A percentile compares a stretch with the other conserved stretches of the same genome.
These are phyloP conservation scores for Phasia obesa DNA, from an alignment of 2,888 invertebrate species.

Conservation along the genomic window DNA sequence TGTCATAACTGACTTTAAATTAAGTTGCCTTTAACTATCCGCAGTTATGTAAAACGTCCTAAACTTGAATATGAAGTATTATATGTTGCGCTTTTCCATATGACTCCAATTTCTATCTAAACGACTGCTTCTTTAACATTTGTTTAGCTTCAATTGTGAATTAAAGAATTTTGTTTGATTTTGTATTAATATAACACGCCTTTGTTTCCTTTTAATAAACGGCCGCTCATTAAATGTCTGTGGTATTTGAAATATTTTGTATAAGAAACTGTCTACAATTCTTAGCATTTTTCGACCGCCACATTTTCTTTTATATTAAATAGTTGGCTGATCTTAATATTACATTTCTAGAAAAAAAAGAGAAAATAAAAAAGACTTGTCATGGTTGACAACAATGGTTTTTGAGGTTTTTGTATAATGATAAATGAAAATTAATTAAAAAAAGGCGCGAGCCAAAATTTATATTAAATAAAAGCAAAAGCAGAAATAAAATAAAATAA, in stretches of 20 bases:
- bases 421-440: constrained; percentile 81
- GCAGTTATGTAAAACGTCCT: too few species aligned
- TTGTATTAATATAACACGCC: not conserved
- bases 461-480: too few species aligned
- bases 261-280: constrained; percentile 51
- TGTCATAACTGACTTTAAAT: too few species aligned
- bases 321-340: constrained; percentile 5
- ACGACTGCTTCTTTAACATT: not conserved
- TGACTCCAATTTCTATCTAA: too few species aligned
- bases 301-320: constrained; percentile 28
- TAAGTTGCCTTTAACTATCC: too few species aligned
- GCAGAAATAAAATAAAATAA: too few species aligned
- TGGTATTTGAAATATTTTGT: constrained; percentile 52
- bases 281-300: constrained; percentile 12
- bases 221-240: constrained; percentile 52
- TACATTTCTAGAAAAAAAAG: not conserved
- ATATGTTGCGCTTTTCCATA: too few species aligned
- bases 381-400: constrained; percentile 57
- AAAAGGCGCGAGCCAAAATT: not conserved
- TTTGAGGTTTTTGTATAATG: constrained; percentile 71
- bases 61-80: too few species aligned
- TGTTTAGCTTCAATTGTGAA: not conserved
- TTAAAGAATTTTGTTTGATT: not conserved
- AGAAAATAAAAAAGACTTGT: constrained; percentile 33
- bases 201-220: not conserved